These are phyloP conservation scores for Amia ocellicauda DNA, from an alignment of 2,113 vertebrate genomes.

Conservation along the genomic window DNA sequence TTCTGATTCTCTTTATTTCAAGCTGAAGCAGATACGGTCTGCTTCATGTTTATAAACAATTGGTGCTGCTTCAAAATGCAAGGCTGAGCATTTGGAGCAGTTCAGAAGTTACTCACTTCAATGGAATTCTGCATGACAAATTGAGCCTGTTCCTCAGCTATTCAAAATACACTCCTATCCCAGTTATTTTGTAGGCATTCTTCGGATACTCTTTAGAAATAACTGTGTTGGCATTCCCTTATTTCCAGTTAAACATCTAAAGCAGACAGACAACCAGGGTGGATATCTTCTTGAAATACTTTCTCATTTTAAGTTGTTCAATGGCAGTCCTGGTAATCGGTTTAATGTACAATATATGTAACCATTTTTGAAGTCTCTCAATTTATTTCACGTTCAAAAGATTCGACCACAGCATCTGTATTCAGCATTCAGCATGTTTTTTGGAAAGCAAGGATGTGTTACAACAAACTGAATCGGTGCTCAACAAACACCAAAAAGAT, in stretches of 20 bases:
- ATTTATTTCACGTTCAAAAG: no score
- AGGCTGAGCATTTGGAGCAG: conserved; percentile 43
- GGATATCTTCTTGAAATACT: background rate
- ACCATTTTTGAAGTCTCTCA: no score
- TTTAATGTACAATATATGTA: no score
- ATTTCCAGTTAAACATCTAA: conserved; percentile 62
- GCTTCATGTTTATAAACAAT: conserved; percentile 56
- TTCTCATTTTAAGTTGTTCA: background rate
- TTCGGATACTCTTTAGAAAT: conserved; percentile 62
- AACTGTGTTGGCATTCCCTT: conserved; percentile 61
- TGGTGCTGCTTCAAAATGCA: conserved; percentile 49
- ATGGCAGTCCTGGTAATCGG: no score
- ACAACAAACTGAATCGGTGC: no score
- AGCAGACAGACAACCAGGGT: conserved; percentile 26
- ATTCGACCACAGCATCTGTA: no score
- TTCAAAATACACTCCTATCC: conserved; percentile 58
- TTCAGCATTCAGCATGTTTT: no score
- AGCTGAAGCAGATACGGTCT: conserved; percentile 39
- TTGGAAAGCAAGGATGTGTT: no score
- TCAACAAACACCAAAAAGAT: no score
- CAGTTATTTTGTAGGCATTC: conserved; percentile 65
- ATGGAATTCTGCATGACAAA: conserved; percentile 67
- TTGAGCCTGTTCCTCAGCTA: conserved; percentile 49
- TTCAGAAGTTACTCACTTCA: conserved; percentile 60
- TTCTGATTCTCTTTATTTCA: conserved; percentile 28